Conservation (phyloP, 92 coral and sea anemone genomes). For the Siderastrea siderea region DNA sequence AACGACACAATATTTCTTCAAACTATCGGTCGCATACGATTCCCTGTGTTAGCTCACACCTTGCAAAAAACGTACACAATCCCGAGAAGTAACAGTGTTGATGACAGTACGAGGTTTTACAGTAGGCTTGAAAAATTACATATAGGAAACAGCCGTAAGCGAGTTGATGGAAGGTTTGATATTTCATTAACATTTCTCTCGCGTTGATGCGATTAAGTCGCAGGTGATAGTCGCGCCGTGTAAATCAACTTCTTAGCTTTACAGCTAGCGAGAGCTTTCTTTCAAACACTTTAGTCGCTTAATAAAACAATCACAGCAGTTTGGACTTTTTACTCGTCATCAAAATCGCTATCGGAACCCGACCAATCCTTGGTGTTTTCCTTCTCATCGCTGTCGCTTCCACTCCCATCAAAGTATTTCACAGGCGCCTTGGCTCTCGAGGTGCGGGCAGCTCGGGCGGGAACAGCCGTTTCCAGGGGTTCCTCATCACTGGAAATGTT, state of each 20-base stretch:
- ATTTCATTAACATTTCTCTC: background rate
- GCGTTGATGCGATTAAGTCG: background rate
- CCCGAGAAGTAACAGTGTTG: too few species aligned
- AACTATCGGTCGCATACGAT: background rate
- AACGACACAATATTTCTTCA: background rate
- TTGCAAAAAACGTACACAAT: too few species aligned
- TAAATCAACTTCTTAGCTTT: background rate
- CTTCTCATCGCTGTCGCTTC: slow-evolving; percentile 45
- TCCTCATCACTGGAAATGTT: slow-evolving; percentile 59
- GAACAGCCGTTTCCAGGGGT: slow-evolving; percentile 7
- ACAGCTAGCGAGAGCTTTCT: background rate
- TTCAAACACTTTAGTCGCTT: background rate
- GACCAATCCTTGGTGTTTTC: slow-evolving; percentile 51
- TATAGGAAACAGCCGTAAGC: too few species aligned
- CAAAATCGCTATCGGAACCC: slow-evolving; percentile 29
- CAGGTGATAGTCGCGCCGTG: background rate
- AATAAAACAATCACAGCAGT: background rate
- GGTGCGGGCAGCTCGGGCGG: slow-evolving; percentile 23
- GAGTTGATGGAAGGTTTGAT: too few species aligned
- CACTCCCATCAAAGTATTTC: slow-evolving; percentile 55
- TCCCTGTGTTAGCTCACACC: too few species aligned
- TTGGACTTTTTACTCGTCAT: slow-evolving; percentile 8
- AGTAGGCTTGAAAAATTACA: too few species aligned
- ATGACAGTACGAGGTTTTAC: too few species aligned
- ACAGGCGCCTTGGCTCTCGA: slow-evolving; percentile 53